Evolutionary conservation across 2,888 invertebrate species (phyloP), one percentile per base, ranked within the genome.

Genomic region (Julus scandinavius): DNA sequence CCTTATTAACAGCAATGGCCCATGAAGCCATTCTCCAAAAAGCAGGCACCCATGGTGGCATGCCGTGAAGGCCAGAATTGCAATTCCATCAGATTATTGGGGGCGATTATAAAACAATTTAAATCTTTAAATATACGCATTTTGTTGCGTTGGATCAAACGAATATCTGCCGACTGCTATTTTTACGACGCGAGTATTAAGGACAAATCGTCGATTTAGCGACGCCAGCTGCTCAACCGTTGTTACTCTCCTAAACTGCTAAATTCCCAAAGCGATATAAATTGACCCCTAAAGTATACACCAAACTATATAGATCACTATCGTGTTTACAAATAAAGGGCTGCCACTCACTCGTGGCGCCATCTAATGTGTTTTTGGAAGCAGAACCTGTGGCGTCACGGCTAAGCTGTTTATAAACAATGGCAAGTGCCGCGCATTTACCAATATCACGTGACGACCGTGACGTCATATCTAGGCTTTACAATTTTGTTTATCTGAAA

Each of bases 251-350:
- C 6, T 54, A 15, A 54, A 54, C 29, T 29, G 29, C 29, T 29
- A 29, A 29, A 29, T 49, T 13, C 49, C 49, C 49, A 49, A 49
- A 49, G 13, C 49, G 6, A 49, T 49, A 49, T 49, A 6, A 49
- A 63, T 63, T 63, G n/a, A 63, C 63, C 63, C 63, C 63, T 63
- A n/a, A 63, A n/a, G n/a, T 63, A 63, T 63, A 63, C 63, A n/a
- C 63, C 7, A 4, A 6, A 6, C 63, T 3, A 54, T 17, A n/a
- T 63, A 17, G 63, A 63, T 63, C 63, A n/a, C 63, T 63, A 63
- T 63, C 63, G 13, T 63, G 63, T 63, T 63, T 63, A 63, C 63
- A 63, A 63, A 63, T n/a, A 63, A 63, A 63, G 63, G 63, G 63
- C 63, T 63, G 63, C 63, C 63, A 63, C 63, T 17, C 63, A 63